These are phyloP conservation scores for Syngnathus floridae DNA, from an alignment of 2,113 vertebrate genomes.

Conservation along the genomic window DNA sequence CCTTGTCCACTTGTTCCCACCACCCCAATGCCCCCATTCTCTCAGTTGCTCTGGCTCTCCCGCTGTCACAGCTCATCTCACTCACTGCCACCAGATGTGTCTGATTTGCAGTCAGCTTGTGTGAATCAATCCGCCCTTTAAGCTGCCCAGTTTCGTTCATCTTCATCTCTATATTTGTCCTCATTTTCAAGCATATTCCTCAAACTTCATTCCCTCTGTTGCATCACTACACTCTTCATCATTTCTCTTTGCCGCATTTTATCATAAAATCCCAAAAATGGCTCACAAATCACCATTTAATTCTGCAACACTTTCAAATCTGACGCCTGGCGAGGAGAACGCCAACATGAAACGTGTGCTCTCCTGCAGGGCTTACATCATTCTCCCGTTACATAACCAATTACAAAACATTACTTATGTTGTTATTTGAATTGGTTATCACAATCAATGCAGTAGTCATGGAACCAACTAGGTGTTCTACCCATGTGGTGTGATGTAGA, in stretches of 20 bases:
- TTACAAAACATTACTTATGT: conserved; percentile 4
- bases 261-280: conserved; percentile 1
- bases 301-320: conserved; percentile 12
- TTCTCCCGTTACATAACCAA: conserved; percentile 28
- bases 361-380: conserved; percentile 20
- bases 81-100: conserved; percentile 33
- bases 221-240: conserved; percentile 25
- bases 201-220: conserved; percentile 25
- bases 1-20: conserved; percentile 2
- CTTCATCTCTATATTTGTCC: conserved; percentile 14
- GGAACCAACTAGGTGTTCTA: not conserved
- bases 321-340: conserved; percentile 7
- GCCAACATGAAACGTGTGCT: conserved; percentile 15
- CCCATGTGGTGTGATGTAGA: not conserved
- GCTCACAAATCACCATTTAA: conserved; percentile 9
- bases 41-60: conserved; percentile 16
- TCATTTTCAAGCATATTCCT: conserved; percentile 24
- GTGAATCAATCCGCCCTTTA: conserved; percentile 15
- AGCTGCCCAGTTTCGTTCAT: conserved; percentile 29
- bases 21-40: conserved; percentile 8
- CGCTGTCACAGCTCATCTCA: not conserved
- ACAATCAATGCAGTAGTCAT: not conserved
- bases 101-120: conserved; percentile 15
- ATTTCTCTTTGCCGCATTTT: conserved; percentile 32
- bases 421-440: not conserved